Conservation (phyloP, 2,888 invertebrate genomes). For the Thecophora atra region DNA sequence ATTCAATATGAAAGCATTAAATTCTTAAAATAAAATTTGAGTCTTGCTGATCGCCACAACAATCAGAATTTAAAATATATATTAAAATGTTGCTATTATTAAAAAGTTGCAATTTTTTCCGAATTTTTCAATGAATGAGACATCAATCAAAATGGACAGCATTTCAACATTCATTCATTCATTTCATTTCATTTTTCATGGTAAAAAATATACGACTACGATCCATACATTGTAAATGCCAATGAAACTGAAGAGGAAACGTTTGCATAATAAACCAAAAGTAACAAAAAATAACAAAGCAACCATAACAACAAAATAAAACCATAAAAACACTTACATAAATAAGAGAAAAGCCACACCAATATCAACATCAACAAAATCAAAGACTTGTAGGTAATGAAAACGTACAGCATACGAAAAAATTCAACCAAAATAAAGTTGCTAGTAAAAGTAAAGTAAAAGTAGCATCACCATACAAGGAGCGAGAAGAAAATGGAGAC, state of each 20-base stretch:
- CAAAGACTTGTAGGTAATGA: not conserved
- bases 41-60: too few species aligned
- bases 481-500: too few species aligned
- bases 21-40: not conserved
- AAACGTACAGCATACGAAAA: not conserved
- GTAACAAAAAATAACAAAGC: not conserved
- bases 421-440: not conserved
- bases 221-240: not conserved
- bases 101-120: not conserved
- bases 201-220: too few species aligned
- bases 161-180: not conserved
- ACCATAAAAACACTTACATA: not conserved
- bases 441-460: too few species aligned
- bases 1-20: not conserved
- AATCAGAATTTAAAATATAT: not conserved
- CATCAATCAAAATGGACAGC: too few species aligned
- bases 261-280: not conserved
- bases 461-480: too few species aligned
- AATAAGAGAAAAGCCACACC: not conserved
- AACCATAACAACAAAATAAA: not conserved
- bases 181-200: too few species aligned
- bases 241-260: not conserved
- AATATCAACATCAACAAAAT: too few species aligned
- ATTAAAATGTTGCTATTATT: not conserved
- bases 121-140: not conserved